Evolutionary conservation across 2,888 invertebrate genomes (phyloP), one percentile per base, ranked within the genome.

Genomic region (Malthinus flaveolus): DNA sequence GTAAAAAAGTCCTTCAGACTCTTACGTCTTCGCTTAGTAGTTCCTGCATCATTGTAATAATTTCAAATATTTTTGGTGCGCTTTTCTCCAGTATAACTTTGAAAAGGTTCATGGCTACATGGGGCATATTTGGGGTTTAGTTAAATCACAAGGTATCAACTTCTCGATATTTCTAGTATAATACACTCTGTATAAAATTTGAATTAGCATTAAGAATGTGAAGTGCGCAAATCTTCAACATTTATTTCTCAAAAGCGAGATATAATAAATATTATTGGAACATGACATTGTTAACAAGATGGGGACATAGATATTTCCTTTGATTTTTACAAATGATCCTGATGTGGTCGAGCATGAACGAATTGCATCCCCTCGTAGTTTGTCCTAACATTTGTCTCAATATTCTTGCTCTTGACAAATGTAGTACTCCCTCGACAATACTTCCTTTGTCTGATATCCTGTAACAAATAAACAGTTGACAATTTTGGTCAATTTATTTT

Each of bases 321-420:
- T 58, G 61, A 62, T 64, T 62, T 62, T 51, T 56, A 64, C 63
- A 64, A 65, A 63, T 62, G 63, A 57, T 55, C 44, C 33, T 42
- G 23, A 42, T 54, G 54, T 49, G 51, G 56, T 53, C 49, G 44
- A 55, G 49, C 51, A 46, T 23, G 34, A 62, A 55, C 47, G 48
- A 61, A 65, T 64, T 62, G 56, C 66, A 62, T 65, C 64, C 66
- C 66, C 62, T 59, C 59, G 64, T 63, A 61, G 56, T 52, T 54
- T 32, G 53, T 33, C 53, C 49, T 47, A 54, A 59, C 65, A 67
- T 67, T 67, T 67, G 64, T 67, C 66, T 67, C 65, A 66, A 67
- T 66, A 65, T 59, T 63, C 47, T 49, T 31, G 33, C 56, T 57
- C 56, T 61, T 67, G 65, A 65, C 65, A 65, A 67, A 67, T 60